A percentile compares a stretch with the other conserved stretches of the same genome.
Evolutionary conservation across 2,888 invertebrate genomes (phyloP).

Genomic region (Uropetala carovei): DNA sequence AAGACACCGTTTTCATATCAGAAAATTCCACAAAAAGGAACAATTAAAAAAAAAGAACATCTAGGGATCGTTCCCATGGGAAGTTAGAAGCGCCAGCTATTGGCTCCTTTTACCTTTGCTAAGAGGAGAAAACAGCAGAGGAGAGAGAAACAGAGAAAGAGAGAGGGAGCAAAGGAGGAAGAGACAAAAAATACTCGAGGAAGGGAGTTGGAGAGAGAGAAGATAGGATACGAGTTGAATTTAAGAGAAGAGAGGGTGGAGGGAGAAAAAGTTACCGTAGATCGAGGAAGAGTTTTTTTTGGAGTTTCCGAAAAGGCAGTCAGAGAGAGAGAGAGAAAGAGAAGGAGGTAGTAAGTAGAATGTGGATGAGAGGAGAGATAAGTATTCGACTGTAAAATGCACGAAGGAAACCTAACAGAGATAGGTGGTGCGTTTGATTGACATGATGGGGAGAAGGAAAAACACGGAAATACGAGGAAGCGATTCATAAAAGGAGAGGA

Average conservation of each 20-base stretch:
- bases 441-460: neutral
- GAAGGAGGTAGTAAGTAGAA: neutral
- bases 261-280: neutral
- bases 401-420: neutral
- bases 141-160: neutral
- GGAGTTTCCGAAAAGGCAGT: neutral
- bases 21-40: slow-evolving; percentile 44
- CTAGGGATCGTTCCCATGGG: slow-evolving; percentile 1
- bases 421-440: neutral
- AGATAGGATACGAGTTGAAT: too few relatives aligned
- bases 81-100: slow-evolving; percentile 37
- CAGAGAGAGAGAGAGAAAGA: neutral
- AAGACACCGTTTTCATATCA: slow-evolving; percentile 44
- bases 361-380: neutral
- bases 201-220: too few relatives aligned
- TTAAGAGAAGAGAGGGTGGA: too few relatives aligned
- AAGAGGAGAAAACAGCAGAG: neutral
- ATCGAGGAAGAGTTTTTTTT: neutral
- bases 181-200: neutral
- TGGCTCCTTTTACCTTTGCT: neutral
- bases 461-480: neutral
- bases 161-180: neutral
- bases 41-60: slow-evolving; percentile 36
- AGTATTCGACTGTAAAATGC: neutral
- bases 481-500: neutral